Conservation (phyloP, 2,797 vertebrate species). For the Lindbergichthys nudifrons region DNA sequence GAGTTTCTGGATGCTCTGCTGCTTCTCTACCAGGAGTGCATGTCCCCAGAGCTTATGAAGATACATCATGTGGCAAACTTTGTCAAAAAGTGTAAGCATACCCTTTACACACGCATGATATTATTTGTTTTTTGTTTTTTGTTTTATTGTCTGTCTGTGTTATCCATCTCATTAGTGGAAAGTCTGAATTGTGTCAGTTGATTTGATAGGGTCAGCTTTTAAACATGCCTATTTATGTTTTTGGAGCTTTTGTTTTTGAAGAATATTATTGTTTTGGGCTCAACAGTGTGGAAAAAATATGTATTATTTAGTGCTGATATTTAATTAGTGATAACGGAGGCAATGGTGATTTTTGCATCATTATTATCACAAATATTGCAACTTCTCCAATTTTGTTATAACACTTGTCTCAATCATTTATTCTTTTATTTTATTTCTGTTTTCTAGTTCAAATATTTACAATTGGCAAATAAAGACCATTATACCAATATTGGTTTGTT, state of each 20-base stretch:
- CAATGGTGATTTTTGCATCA: too few species aligned
- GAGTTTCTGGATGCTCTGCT: conserved; percentile 93
- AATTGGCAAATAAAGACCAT: background rate
- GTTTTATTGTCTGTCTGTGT: background rate
- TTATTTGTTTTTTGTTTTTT: background rate
- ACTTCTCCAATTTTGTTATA: background rate
- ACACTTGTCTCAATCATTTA: too few species aligned
- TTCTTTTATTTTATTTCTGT: too few species aligned
- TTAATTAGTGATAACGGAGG: too few species aligned
- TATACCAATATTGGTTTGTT: background rate
- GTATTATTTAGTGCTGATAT: too few species aligned
- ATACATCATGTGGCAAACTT: conserved; percentile 92
- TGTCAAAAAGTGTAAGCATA: conserved; percentile 92
- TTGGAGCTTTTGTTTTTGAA: background rate
- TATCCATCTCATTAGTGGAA: background rate
- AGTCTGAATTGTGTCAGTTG: background rate
- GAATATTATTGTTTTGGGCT: background rate
- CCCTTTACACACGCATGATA: background rate
- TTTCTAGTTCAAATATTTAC: too few species aligned
- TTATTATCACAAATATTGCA: background rate
- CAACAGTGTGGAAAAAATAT: too few species aligned
- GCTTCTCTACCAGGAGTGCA: conserved; percentile 93
- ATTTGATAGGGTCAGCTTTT: background rate
- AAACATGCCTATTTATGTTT: background rate
- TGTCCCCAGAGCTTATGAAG: conserved; percentile 91